Evolutionary conservation across 2,888 invertebrate genomes (phyloP).

Genomic region (Stenodema calcarata): DNA sequence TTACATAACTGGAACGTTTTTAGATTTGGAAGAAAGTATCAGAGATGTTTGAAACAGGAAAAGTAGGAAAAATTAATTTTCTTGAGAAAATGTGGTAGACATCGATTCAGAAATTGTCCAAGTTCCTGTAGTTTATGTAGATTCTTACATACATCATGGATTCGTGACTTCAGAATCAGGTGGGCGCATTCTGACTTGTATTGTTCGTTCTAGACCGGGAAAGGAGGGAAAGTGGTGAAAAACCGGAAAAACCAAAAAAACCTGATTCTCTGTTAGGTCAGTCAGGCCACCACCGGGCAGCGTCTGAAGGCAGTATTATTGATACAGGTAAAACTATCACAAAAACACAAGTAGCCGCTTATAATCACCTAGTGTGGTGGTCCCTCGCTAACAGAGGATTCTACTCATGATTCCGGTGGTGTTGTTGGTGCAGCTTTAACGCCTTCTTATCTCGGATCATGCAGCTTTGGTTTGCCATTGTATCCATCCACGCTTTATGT

Average conservation of each 20-base stretch:
- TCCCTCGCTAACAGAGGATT: background rate
- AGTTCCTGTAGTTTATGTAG: too few species aligned
- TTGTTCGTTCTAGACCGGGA: constrained; percentile 44
- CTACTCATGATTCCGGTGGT: background rate
- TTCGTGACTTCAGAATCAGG: background rate
- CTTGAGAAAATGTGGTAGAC: too few species aligned
- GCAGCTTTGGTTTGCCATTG: background rate
- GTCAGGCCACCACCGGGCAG: constrained; percentile 57
- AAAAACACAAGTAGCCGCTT: background rate
- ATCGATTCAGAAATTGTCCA: too few species aligned
- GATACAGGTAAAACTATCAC: constrained; percentile 54
- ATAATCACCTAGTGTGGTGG: background rate
- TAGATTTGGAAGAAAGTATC: too few species aligned
- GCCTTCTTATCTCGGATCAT: background rate
- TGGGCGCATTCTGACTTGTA: background rate
- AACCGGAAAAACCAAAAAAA: constrained; percentile 58
- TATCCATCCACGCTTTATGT: background rate
- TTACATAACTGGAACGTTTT: too few species aligned
- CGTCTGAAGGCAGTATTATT: constrained; percentile 58
- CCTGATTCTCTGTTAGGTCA: constrained; percentile 54
- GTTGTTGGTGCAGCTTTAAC: background rate
- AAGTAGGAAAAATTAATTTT: too few species aligned
- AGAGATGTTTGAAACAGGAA: too few species aligned
- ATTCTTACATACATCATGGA: too few species aligned
- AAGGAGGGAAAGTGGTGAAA: constrained; percentile 53